Evolutionary conservation across 2,797 vertebrate genomes (phyloP).

Genomic region (Spheniscus humboldti): DNA sequence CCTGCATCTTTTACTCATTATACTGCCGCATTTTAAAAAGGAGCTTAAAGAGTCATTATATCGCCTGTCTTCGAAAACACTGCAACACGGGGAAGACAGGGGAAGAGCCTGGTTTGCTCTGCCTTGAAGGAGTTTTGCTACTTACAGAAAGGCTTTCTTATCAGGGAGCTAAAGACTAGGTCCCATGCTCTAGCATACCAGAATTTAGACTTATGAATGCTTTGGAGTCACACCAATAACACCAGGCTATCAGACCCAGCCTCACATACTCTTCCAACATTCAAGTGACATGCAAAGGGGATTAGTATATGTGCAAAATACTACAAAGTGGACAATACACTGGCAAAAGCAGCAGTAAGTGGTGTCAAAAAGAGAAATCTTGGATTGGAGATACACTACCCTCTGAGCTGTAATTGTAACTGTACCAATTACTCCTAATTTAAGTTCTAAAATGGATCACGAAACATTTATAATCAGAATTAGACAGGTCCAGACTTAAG

Average conservation of each 20-base stretch:
- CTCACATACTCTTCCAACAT: neutral
- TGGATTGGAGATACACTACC: neutral
- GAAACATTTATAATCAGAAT: neutral
- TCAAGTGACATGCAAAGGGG: neutral
- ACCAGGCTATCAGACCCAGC: neutral
- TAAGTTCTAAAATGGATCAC: neutral
- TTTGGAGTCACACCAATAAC: neutral
- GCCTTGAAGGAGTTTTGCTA: neutral
- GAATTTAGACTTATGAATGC: neutral
- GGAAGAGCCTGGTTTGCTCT: neutral
- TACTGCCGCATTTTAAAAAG: neutral
- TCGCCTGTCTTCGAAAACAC: neutral
- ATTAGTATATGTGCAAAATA: neutral
- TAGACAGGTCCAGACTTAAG: neutral
- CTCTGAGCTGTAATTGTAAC: neutral
- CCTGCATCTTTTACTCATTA: neutral
- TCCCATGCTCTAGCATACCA: neutral
- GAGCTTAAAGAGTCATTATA: neutral
- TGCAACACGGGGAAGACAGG: neutral
- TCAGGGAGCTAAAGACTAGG: neutral
- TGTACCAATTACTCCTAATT: neutral
- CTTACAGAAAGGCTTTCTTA: neutral
- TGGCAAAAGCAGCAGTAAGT: neutral
- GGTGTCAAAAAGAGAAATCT: neutral
- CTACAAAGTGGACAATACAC: neutral